These are phyloP conservation scores for Oscheius sp. DNA, from an alignment of 2,888 invertebrate species.

Conservation along the genomic window DNA sequence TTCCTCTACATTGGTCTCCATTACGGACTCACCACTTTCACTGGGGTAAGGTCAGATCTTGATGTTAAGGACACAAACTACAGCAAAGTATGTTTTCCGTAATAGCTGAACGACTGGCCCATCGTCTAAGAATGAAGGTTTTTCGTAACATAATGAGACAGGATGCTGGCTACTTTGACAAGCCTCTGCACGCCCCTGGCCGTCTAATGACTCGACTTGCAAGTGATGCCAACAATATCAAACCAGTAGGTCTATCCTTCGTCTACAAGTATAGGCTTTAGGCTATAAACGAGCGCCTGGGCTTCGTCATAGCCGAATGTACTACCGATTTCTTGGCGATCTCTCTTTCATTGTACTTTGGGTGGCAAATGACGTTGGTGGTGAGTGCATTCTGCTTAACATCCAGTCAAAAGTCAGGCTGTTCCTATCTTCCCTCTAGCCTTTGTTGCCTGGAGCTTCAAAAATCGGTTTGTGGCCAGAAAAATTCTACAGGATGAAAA, in stretches of 20 bases:
- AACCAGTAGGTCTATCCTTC: slow-evolving; percentile 66
- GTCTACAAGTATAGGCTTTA: slow-evolving; percentile 47
- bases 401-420: neutral
- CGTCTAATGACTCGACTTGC: slow-evolving; percentile 74
- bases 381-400: slow-evolving; percentile 61
- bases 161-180: slow-evolving; percentile 75
- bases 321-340: slow-evolving; percentile 74
- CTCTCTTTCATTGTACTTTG: slow-evolving; percentile 74
- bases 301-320: slow-evolving; percentile 73
- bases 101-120: slow-evolving; percentile 72
- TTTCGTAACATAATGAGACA: slow-evolving; percentile 74
- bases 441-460: too few species aligned
- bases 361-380: slow-evolving; percentile 75
- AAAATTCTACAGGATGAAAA: slow-evolving; percentile 75
- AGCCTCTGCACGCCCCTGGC: slow-evolving; percentile 73
- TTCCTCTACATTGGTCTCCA: neutral
- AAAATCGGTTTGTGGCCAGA: too few species aligned
- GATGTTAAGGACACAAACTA: neutral
- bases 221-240: slow-evolving; percentile 75
- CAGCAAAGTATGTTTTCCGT: slow-evolving; percentile 70
- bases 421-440: too few species aligned
- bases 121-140: slow-evolving; percentile 73
- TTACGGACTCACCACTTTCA: neutral
- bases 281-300: slow-evolving; percentile 75
- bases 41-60: neutral